These are phyloP conservation scores for Chrysochloris asiatica DNA, from an alignment of 2,113 vertebrate species.

Conservation along the genomic window DNA sequence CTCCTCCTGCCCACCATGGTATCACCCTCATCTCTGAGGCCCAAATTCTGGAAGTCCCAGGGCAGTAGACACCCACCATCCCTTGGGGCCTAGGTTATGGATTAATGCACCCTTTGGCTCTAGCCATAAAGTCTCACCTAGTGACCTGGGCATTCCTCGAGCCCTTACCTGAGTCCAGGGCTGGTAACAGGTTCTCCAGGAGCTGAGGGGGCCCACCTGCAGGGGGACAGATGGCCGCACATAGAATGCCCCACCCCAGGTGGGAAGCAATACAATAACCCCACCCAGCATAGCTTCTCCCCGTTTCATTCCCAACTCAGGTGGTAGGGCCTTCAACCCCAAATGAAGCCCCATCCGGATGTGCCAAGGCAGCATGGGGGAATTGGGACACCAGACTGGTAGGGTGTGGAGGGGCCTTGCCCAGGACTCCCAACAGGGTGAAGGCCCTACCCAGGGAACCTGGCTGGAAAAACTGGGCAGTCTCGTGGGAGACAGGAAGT, in stretches of 20 bases:
- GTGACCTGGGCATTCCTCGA: background rate
- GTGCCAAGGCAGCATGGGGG: background rate
- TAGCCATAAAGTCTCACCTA: background rate
- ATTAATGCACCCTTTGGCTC: background rate
- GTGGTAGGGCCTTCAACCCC: too few species aligned
- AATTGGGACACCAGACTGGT: too few species aligned
- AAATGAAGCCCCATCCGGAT: background rate
- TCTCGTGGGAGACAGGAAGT: background rate
- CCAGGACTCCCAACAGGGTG: background rate
- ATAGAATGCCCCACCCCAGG: background rate
- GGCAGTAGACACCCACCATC: rapidly evolving
- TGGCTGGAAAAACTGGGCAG: background rate
- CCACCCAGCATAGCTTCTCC: too few species aligned
- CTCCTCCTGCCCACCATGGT: background rate
- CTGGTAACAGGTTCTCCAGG: rapidly evolving
- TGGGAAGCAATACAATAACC: background rate
- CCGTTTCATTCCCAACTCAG: background rate
- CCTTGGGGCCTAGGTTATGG: rapidly evolving
- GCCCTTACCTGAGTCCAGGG: slow-evolving; percentile 53
- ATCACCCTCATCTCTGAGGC: background rate
- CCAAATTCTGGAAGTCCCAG: background rate
- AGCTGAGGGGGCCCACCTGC: slow-evolving; percentile 56
- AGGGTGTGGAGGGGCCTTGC: background rate
- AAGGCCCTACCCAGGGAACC: too few species aligned
- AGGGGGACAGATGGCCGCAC: background rate